A percentile compares a stretch with the other conserved stretches of the same genome.
Evolutionary conservation across 2,113 vertebrate genomes (phyloP).

Genomic region (Talpa occidentalis): DNA sequence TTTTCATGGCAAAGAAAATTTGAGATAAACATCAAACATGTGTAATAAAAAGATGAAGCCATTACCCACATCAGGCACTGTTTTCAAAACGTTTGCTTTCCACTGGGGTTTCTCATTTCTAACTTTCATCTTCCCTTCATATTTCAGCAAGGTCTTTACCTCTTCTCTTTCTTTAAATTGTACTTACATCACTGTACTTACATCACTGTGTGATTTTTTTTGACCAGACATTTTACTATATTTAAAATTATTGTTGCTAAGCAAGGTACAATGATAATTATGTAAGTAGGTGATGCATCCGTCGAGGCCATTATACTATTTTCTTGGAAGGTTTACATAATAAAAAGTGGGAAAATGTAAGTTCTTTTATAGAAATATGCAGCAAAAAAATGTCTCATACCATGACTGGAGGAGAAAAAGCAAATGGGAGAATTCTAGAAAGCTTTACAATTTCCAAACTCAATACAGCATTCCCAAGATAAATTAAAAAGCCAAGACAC

Average conservation of each 20-base stretch:
- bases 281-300: no score
- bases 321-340: no score
- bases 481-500: conserved; percentile 58
- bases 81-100: not conserved
- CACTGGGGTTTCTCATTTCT: not conserved
- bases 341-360: no score
- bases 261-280: not conserved
- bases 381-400: conserved; percentile 31
- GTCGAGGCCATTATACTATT: no score
- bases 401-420: not conserved
- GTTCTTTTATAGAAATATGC: not conserved
- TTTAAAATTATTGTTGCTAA: not conserved
- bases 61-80: not conserved
- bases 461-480: not conserved
- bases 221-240: no score
- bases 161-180: not conserved
- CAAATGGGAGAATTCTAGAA: not conserved
- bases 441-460: conserved; percentile 35
- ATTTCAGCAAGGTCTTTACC: not conserved
- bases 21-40: not conserved
- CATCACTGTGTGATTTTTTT: not conserved
- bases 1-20: not conserved
- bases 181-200: not conserved
- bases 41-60: not conserved
- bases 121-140: not conserved